These are phyloP conservation scores for Oreocharis arfaki DNA, from an alignment of 2,113 vertebrate genomes.

Conservation along the genomic window DNA sequence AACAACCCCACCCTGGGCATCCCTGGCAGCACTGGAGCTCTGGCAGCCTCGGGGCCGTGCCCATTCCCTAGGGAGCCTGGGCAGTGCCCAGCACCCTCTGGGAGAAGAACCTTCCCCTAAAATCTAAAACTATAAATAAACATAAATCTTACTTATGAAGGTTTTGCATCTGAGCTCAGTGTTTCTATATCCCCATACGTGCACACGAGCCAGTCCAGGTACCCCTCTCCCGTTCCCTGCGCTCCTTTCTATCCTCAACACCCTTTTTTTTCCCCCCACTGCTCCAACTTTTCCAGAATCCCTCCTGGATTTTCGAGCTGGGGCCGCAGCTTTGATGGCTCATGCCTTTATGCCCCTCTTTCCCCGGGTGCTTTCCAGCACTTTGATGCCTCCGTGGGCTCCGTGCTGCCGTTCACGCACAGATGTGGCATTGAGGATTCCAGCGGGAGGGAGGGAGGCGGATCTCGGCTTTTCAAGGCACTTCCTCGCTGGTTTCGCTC, in stretches of 20 bases:
- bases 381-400: neutral
- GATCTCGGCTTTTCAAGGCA: neutral
- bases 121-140: neutral
- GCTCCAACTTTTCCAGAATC: neutral
- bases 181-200: rapidly evolving
- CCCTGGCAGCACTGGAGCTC: neutral
- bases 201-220: neutral
- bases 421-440: slow-evolving; percentile 3
- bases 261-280: rapidly evolving
- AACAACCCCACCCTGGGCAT: neutral
- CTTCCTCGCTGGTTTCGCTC: neutral
- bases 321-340: neutral
- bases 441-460: neutral
- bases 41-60: neutral
- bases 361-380: neutral
- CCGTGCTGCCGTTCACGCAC: neutral
- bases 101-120: too few relatives aligned
- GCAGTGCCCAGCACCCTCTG: neutral
- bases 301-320: rapidly evolving
- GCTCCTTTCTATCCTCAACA: neutral
- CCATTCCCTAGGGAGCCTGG: neutral
- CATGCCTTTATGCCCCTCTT: neutral
- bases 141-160: rapidly evolving
- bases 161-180: neutral
- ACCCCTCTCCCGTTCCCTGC: neutral